Conservation (phyloP, 2,113 vertebrate genomes). For the Urocolius indicus region DNA sequence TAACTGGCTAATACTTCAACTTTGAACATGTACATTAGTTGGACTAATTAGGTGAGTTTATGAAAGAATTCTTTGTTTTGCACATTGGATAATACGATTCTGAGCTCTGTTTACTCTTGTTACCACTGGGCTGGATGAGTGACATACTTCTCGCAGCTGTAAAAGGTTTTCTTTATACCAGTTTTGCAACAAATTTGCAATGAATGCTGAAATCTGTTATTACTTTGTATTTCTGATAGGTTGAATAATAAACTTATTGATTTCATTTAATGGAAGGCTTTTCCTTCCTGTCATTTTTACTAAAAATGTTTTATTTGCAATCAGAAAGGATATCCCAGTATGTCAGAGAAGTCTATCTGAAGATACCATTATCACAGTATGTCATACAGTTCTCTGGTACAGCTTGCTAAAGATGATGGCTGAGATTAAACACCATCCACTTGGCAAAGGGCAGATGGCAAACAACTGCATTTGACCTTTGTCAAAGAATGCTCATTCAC, state of each 20-base stretch:
- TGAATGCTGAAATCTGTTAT: background rate
- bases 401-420: conserved; percentile 49
- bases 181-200: background rate
- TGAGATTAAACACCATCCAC: conserved; percentile 51
- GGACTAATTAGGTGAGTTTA: conserved; percentile 2
- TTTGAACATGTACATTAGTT: background rate
- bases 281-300: background rate
- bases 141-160: conserved; percentile 27
- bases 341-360: background rate
- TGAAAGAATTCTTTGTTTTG: conserved; percentile 59
- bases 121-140: conserved; percentile 4
- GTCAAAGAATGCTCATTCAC: conserved; percentile 58
- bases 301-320: background rate
- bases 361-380: background rate
- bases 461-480: conserved; percentile 68
- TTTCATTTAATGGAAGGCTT: background rate
- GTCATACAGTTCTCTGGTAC: conserved; percentile 21
- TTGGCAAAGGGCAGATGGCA: conserved; percentile 66
- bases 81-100: conserved; percentile 36
- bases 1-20: background rate
- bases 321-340: background rate
- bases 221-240: background rate
- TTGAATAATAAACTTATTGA: background rate
- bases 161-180: conserved; percentile 38
- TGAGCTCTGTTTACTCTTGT: conserved; percentile 35